phyloP scores from a whole-genome alignment of 1,140 invertebrate genomes.

The Drosophila insularis region DNA sequence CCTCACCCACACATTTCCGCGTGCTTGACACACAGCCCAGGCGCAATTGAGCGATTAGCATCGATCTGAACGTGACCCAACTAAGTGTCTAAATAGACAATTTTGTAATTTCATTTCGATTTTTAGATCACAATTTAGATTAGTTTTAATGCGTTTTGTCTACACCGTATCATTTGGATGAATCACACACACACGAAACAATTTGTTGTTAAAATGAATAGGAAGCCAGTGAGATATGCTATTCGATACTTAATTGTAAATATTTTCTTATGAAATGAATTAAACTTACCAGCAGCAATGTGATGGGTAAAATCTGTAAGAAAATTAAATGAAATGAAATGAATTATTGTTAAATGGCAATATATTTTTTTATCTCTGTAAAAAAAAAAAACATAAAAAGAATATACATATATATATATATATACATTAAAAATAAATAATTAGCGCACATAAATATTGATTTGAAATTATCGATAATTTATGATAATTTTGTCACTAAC shows the following conservation, averaged over 20 bases:
- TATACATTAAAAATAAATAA: constrained; percentile 40
- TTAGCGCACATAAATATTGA: constrained; percentile 60
- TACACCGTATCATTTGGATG: constrained; percentile 18
- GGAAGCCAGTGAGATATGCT: constrained; percentile 4
- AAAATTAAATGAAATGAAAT: neutral
- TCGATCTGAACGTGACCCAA: constrained; percentile 62
- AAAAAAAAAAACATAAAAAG: neutral
- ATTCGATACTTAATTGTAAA: neutral
- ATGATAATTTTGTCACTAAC: constrained; percentile 29
- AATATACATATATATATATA: no score
- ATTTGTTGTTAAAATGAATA: neutral
- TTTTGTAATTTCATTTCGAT: constrained; percentile 63
- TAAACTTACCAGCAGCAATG: neutral
- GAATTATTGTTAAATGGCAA: neutral
- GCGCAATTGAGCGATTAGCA: constrained; percentile 65
- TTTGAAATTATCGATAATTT: constrained; percentile 52
- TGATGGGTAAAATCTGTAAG: neutral
- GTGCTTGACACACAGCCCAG: constrained; percentile 43
- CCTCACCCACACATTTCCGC: constrained; percentile 67
- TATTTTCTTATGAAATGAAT: neutral
- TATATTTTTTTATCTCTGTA: constrained; percentile 13
- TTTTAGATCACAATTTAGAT: constrained; percentile 69
- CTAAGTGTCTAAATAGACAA: constrained; percentile 10
- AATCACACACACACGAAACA: neutral
- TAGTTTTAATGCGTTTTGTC: constrained; percentile 69